Base-by-base conservation (phyloP, 2,888 invertebrate species). In the Polydrusus pterygomalis region DNA sequence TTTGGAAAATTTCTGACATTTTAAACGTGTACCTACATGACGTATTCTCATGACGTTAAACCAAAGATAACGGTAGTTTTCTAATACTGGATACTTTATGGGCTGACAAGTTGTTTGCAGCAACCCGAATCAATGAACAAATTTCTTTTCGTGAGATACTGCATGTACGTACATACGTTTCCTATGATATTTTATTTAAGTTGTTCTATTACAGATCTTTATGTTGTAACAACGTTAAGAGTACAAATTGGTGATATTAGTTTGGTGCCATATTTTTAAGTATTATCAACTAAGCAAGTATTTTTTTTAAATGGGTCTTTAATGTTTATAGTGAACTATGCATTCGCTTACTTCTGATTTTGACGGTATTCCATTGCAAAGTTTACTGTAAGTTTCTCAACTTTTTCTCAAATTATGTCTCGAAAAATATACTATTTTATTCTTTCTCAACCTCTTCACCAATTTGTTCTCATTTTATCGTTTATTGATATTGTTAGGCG, bases 1-100 rank as follows among this genome's bases (percentile, higher is more conserved):
- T 60, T 60, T 60, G 58, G 58, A 38, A 60, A 60, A 60, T 60
- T 60, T 60, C 38, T 38, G 34, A 15, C 15, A 34, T 51, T 20
- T n/a, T 20, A 20, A n/a, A n/a, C 10, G 54, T n/a, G 30, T 30
- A 17, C 20, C 13, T 20, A 11, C 2, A 13, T 9, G 1, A 2
- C 5, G 13, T 51, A 34, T 34, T 34, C 20, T 25, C 51, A 51
- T 11, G 1, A 51, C 5, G 11, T 25, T 25, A 25, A 25, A 25
- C 25, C 25, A 25, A 25, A 25, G 1, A 25, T 25, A 25, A 25
- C 25, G 25, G 5, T 25, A 3, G 5, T 25, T 5, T 25, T 25
- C 6, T 47, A n/a, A n/a, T 47, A n/a, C n/a, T n/a, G n/a, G n/a
- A n/a, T n/a, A n/a, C n/a, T n/a, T n/a, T n/a, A n/a, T n/a, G n/a